These are phyloP conservation scores for Prionailurus viverrinus DNA, from an alignment of 2,113 vertebrate species.

Conservation along the genomic window DNA sequence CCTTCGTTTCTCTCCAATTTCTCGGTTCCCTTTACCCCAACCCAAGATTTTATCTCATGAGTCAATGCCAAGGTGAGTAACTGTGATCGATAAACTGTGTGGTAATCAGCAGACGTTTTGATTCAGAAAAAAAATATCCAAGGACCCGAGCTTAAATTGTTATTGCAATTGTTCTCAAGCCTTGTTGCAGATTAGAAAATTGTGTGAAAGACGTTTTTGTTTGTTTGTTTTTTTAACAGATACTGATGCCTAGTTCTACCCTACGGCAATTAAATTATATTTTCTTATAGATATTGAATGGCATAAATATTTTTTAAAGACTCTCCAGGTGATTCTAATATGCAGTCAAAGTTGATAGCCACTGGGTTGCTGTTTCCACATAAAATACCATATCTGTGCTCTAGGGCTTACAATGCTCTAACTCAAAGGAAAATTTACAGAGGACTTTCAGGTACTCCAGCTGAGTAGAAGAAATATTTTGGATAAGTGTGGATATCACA, in stretches of 20 bases:
- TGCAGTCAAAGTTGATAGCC: neutral
- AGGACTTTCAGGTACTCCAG: neutral
- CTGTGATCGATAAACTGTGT: neutral
- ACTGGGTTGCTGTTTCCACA: neutral
- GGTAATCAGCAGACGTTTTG: slow-evolving; percentile 42
- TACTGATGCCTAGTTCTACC: neutral
- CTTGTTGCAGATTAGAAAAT: neutral
- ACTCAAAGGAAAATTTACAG: neutral
- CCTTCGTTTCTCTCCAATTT: neutral
- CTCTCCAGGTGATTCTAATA: neutral
- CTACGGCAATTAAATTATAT: neutral
- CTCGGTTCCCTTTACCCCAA: neutral
- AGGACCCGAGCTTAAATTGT: slow-evolving; percentile 4
- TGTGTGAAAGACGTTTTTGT: neutral
- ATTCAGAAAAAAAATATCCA: slow-evolving; percentile 15
- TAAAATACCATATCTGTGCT: neutral
- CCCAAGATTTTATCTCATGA: neutral
- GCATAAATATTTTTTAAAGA: neutral
- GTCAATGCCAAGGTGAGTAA: slow-evolving; percentile 48
- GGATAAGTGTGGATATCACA: neutral
- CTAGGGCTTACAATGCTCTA: neutral
- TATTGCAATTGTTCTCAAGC: neutral
- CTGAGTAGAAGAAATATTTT: neutral
- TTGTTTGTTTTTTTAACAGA: neutral
- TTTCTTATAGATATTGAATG: neutral